Evolutionary conservation across 1,140 invertebrate species (phyloP).

Genomic region (Philaenus spumarius): DNA sequence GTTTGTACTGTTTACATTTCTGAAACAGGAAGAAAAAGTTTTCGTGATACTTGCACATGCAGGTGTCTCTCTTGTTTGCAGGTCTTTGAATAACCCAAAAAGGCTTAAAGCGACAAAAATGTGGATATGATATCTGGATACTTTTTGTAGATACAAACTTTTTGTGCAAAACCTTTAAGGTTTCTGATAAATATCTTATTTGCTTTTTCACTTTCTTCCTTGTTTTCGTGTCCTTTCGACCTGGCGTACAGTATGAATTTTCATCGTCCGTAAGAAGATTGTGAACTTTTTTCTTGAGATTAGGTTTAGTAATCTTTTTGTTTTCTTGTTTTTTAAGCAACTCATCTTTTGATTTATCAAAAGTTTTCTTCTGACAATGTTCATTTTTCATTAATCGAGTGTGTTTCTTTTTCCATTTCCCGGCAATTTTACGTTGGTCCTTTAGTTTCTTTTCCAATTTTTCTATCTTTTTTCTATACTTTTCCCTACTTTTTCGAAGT

Average conservation of each 20-base stretch:
- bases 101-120: background rate
- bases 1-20: background rate
- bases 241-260: no score
- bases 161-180: no score
- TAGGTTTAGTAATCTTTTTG: no score
- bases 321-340: no score
- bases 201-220: no score
- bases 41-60: background rate
- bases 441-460: constrained; percentile 1
- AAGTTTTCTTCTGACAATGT: no score
- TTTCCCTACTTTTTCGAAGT: background rate
- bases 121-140: background rate
- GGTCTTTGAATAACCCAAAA: background rate
- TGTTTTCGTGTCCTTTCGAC: no score
- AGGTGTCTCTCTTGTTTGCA: background rate
- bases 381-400: background rate
- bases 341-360: no score
- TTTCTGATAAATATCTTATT: no score
- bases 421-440: background rate
- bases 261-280: no score
- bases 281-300: no score
- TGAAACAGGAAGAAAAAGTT: background rate
- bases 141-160: background rate
- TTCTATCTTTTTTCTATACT: background rate
- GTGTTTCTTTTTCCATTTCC: constrained; percentile 2